Conservation (phyloP, 2,797 vertebrate species). For the Emydoidea blandingii region DNA sequence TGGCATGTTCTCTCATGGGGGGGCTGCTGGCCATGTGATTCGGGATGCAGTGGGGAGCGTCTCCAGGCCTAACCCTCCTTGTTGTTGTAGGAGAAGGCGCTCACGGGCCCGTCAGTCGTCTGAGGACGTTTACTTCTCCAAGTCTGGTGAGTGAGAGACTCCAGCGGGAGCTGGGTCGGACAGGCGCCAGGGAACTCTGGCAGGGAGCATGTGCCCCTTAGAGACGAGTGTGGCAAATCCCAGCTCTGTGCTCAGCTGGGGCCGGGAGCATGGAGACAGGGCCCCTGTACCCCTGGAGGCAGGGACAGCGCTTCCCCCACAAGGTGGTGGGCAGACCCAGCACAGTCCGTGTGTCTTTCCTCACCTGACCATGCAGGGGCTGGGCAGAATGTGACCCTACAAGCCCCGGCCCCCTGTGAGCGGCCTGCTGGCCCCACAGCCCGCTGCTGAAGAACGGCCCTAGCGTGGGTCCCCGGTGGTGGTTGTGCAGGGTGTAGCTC, state of each 20-base stretch:
- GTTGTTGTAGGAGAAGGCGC: constrained; percentile 83
- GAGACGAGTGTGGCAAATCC: neutral
- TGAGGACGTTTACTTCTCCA: constrained; percentile 94
- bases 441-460: too few relatives aligned
- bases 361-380: neutral
- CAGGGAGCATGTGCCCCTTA: accelerated
- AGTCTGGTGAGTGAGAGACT: constrained; percentile 83
- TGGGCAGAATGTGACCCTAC: neutral
- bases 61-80: neutral
- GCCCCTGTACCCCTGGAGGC: too few relatives aligned
- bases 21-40: neutral
- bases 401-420: neutral
- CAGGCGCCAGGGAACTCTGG: accelerated
- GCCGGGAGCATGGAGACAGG: too few relatives aligned
- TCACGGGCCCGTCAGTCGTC: constrained; percentile 84
- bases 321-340: too few relatives aligned
- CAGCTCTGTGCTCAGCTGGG: neutral
- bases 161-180: accelerated
- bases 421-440: neutral
- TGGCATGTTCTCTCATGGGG: neutral
- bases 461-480: neutral
- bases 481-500: too few relatives aligned
- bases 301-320: too few relatives aligned
- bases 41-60: neutral
- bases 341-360: neutral